Percentiles rank a stretch among this genome's conserved stretches.
Evolutionary conservation across 2,888 invertebrate species (phyloP).

Genomic region (Coelopa pilipes): DNA sequence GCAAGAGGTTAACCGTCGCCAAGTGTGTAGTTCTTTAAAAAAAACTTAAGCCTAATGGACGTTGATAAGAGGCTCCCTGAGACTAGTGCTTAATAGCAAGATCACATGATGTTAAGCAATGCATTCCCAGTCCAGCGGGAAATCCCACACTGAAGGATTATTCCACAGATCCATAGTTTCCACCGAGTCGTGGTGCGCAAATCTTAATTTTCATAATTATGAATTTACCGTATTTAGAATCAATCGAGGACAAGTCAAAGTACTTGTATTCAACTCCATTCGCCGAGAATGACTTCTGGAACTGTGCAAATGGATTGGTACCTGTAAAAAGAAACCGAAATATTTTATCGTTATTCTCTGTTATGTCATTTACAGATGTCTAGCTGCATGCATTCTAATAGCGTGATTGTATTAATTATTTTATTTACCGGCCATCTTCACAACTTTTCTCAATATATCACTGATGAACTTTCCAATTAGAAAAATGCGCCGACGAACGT

Average conservation of each 20-base stretch:
- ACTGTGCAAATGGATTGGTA: slow-evolving; percentile 61
- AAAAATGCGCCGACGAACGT: neutral
- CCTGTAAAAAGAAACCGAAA: slow-evolving; percentile 45
- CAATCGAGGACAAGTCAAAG: slow-evolving; percentile 80
- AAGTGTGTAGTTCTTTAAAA: neutral
- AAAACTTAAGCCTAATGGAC: neutral
- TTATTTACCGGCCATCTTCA: slow-evolving; percentile 54
- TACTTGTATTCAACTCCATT: slow-evolving; percentile 73
- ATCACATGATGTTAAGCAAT: neutral
- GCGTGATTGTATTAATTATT: neutral
- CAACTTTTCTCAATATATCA: neutral
- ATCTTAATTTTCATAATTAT: too few species aligned
- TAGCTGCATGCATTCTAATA: neutral
- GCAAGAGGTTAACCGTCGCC: neutral
- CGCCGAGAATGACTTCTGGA: slow-evolving; percentile 59
- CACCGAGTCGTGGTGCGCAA: too few species aligned
- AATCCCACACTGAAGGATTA: neutral
- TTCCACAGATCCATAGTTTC: too few species aligned
- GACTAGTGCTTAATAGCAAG: neutral
- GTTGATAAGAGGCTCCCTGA: neutral
- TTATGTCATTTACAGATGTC: neutral
- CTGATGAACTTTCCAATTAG: slow-evolving; percentile 6
- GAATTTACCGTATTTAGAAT: slow-evolving; percentile 82
- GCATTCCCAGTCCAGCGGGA: neutral
- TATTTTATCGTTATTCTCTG: neutral